phyloP scores from a whole-genome alignment of 1,140 invertebrate species.

The Sinella curviseta region DNA sequence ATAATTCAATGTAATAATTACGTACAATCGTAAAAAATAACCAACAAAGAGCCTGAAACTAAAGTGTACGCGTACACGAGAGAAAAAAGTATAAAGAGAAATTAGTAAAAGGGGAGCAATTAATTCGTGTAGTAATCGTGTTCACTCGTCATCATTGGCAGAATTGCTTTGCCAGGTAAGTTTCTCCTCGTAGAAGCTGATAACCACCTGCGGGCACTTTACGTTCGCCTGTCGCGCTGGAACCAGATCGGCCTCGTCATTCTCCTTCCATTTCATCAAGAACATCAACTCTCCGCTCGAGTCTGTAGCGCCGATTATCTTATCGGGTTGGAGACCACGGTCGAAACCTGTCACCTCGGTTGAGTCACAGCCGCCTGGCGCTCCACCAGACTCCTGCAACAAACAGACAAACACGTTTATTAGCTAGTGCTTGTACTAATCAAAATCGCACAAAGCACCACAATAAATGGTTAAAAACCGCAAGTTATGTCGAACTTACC shows the following conservation, averaged over 20 bases:
- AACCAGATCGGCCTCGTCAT: conserved; percentile 91
- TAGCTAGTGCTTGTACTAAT: no score
- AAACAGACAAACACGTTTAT: neutral
- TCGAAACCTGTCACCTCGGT: conserved; percentile 72
- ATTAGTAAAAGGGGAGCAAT: no score
- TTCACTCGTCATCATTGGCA: conserved; percentile 60
- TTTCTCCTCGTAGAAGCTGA: conserved; percentile 82
- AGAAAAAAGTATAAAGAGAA: no score
- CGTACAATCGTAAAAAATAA: neutral
- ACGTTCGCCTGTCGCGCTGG: conserved; percentile 87
- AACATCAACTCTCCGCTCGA: conserved; percentile 94
- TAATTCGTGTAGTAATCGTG: no score
- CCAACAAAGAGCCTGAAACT: neutral
- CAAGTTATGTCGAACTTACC: no score
- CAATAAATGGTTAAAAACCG: neutral
- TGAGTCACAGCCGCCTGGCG: neutral
- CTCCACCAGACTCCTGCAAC: neutral
- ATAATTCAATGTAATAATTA: neutral
- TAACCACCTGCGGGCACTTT: conserved; percentile 91
- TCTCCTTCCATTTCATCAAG: conserved; percentile 95
- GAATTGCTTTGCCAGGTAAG: conserved; percentile 87
- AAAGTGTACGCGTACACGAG: neutral
- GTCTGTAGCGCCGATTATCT: conserved; percentile 93
- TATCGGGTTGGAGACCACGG: conserved; percentile 83
- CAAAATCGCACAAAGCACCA: no score